These are phyloP conservation scores for Bombylius major DNA, from an alignment of 2,888 invertebrate species.

Conservation along the genomic window DNA sequence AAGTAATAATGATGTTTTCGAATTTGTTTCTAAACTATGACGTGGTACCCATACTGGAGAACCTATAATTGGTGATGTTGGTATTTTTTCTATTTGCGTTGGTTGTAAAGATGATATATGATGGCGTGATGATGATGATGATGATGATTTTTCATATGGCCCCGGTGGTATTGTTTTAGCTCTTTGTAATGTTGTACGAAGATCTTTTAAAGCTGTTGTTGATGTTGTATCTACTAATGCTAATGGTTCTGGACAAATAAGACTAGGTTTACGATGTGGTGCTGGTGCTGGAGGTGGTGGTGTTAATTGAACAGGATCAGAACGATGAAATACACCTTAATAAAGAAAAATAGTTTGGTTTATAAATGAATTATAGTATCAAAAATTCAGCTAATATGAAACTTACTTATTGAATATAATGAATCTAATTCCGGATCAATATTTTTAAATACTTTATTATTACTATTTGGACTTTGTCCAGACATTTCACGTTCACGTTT, in stretches of 20 bases:
- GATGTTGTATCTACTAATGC: slow-evolving; percentile 6
- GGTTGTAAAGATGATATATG: slow-evolving; percentile 23
- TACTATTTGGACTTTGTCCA: slow-evolving; percentile 30
- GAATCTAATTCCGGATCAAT: slow-evolving; percentile 53
- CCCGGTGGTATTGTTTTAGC: slow-evolving; percentile 14
- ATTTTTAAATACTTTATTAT: slow-evolving; percentile 36
- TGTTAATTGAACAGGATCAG: slow-evolving; percentile 41
- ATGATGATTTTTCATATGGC: slow-evolving; percentile 15
- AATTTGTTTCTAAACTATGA: slow-evolving; percentile 31
- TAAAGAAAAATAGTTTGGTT: not conserved
- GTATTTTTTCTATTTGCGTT: slow-evolving; percentile 31
- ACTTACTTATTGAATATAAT: slow-evolving; percentile 56
- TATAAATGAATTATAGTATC: not conserved
- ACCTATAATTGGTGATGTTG: slow-evolving; percentile 41
- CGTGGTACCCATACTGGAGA: slow-evolving; percentile 62
- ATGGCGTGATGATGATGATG: slow-evolving; percentile 11
- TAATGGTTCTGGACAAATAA: slow-evolving; percentile 17
- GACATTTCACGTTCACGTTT: slow-evolving; percentile 23
- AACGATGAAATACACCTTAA: slow-evolving; percentile 32
- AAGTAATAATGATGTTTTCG: not conserved
- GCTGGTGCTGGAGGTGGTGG: slow-evolving; percentile 66
- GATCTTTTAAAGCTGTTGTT: slow-evolving; percentile 53
- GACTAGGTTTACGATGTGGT: slow-evolving; percentile 48
- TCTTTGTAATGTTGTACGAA: slow-evolving; percentile 7
- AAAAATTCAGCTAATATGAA: not conserved